Evolutionary conservation across 2,888 invertebrate species (phyloP).

Genomic region (Frankliniella fusca): DNA sequence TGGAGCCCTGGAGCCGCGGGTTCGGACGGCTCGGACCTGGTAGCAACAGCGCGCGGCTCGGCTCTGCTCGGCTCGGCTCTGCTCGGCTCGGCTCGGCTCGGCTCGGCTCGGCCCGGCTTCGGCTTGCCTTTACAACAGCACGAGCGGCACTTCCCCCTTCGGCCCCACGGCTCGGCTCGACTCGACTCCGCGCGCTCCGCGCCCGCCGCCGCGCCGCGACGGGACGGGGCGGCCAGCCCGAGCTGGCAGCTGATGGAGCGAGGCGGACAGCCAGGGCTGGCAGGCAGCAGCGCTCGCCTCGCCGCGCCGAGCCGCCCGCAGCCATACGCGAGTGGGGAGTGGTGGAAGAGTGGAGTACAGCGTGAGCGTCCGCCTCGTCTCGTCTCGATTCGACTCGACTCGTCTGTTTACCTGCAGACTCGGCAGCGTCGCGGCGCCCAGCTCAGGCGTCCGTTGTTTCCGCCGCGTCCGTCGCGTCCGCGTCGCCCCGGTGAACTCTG

Average conservation of each 20-base stretch:
- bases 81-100: background rate
- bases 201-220: background rate
- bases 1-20: background rate
- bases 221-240: background rate
- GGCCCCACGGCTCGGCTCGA: background rate
- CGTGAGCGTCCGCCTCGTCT: background rate
- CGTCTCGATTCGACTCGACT: background rate
- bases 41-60: slow-evolving; percentile 11
- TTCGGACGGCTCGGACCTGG: background rate
- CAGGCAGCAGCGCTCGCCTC: background rate
- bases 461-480: background rate
- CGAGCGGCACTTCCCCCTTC: background rate
- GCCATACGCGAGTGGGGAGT: no score
- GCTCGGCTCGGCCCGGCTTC: background rate
- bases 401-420: background rate
- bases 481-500: background rate
- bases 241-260: background rate
- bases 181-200: background rate
- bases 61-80: background rate
- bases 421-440: background rate
- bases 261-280: background rate
- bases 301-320: background rate
- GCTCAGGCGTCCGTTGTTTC: background rate
- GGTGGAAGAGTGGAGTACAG: no score
- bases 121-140: background rate